phyloP scores from a whole-genome alignment of 2,888 invertebrate genomes.

The Epirrhoe alternata region DNA sequence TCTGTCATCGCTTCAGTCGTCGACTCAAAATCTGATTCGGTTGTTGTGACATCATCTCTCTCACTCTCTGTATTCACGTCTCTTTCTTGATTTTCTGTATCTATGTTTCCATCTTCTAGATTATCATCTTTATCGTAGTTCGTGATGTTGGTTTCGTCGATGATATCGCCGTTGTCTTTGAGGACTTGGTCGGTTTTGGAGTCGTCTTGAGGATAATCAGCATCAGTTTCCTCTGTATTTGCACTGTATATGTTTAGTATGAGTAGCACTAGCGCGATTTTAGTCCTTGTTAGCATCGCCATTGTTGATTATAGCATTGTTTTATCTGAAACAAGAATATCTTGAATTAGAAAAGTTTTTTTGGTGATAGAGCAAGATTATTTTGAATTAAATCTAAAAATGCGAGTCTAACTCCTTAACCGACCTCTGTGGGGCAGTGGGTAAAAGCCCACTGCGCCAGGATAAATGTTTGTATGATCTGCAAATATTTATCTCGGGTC shows the following conservation, averaged over 20 bases:
- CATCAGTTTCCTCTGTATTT: conserved; percentile 40
- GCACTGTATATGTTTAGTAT: conserved; percentile 30
- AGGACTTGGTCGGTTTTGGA: conserved; percentile 37
- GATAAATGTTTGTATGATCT: too few species aligned
- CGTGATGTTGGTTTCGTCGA: conserved; percentile 40
- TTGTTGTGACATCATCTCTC: conserved; percentile 12
- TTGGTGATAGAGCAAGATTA: background rate
- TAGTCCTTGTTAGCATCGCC: conserved; percentile 40
- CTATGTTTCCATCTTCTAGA: conserved; percentile 17
- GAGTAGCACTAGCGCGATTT: conserved; percentile 38
- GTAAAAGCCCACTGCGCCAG: too few species aligned
- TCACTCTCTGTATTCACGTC: conserved; percentile 26
- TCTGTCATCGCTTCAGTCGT: conserved; percentile 25
- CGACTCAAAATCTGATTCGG: background rate
- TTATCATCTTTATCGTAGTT: conserved; percentile 38
- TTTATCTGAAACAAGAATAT: conserved; percentile 36
- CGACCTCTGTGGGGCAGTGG: too few species aligned
- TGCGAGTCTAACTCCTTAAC: too few species aligned
- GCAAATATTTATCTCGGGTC: too few species aligned
- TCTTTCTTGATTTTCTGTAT: conserved; percentile 19
- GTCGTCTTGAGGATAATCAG: conserved; percentile 36
- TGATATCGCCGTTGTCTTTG: conserved; percentile 35
- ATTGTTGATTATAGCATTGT: conserved; percentile 42
- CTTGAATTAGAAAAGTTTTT: too few species aligned
- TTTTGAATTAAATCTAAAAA: too few species aligned